Conservation (phyloP, 2,797 vertebrate species). For the Gorsachius magnificus region DNA sequence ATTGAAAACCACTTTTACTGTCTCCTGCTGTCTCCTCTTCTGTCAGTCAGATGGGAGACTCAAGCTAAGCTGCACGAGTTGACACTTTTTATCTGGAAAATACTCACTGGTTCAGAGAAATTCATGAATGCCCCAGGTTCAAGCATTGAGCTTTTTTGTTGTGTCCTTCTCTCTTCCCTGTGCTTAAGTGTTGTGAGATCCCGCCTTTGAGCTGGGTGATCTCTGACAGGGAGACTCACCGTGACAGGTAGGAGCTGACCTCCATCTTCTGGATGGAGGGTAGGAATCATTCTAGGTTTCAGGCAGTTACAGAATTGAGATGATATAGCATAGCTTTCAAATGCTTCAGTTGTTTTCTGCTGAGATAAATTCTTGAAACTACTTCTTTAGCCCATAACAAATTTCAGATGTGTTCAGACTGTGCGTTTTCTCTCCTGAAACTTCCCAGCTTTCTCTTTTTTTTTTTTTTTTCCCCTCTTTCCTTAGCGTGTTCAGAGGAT, state of each 20-base stretch:
- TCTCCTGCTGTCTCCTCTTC: not conserved
- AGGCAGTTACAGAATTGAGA: not conserved
- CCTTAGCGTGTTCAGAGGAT: not conserved
- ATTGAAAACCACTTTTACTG: slow-evolving; percentile 10
- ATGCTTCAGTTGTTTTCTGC: not conserved
- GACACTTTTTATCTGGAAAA: not conserved
- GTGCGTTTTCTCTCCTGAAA: not conserved
- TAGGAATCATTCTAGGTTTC: not conserved
- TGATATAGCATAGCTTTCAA: not conserved
- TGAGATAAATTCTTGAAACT: not conserved
- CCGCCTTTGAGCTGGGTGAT: not conserved
- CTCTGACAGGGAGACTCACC: not conserved
- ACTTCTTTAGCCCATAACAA: not conserved
- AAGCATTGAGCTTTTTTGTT: not conserved
- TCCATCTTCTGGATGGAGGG: not conserved
- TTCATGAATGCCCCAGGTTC: not conserved
- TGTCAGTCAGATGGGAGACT: not conserved
- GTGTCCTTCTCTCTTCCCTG: not conserved
- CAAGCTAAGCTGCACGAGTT: not conserved
- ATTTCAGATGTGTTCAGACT: not conserved
- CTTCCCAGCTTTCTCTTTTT: not conserved
- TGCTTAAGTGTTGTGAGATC: not conserved
- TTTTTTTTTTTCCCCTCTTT: not conserved
- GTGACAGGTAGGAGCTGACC: not conserved
- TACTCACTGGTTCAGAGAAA: not conserved